A percentile compares a stretch with the other conserved stretches of the same genome.
Conservation (phyloP, 2,888 invertebrate genomes). For the Lysandra bellargus region DNA sequence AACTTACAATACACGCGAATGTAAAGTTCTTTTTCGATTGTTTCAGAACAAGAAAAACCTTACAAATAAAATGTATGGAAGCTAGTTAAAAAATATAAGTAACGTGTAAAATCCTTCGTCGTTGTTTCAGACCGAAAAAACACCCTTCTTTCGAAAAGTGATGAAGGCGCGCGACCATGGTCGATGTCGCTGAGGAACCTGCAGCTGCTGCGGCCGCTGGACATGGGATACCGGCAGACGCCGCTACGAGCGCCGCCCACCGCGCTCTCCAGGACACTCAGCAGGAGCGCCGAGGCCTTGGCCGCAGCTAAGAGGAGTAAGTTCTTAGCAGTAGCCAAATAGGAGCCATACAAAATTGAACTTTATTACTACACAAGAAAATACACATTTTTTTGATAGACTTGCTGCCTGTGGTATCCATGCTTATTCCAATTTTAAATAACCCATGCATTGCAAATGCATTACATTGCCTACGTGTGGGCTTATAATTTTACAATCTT, state of each 20-base stretch:
- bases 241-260: conserved; percentile 70
- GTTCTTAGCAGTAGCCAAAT: conserved; percentile 30
- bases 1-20: too few species aligned
- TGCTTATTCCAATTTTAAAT: too few species aligned
- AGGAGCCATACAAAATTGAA: too few species aligned
- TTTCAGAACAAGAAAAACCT: too few species aligned
- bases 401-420: too few species aligned
- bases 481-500: too few species aligned
- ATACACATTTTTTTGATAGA: too few species aligned
- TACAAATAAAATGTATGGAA: too few species aligned
- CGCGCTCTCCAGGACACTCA: conserved; percentile 62
- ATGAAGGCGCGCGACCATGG: conserved; percentile 8
- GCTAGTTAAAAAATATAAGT: background rate
- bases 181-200: conserved; percentile 70
- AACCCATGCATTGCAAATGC: too few species aligned
- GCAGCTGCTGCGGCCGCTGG: conserved; percentile 63
- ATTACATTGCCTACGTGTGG: too few species aligned
- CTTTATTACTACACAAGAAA: too few species aligned
- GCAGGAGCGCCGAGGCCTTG: conserved; percentile 70
- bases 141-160: background rate
- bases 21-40: too few species aligned
- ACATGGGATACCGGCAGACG: conserved; percentile 63
- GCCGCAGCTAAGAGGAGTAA: conserved; percentile 59
- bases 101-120: background rate
- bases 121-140: background rate